Percentiles rank a stretch among this genome's conserved stretches.
Evolutionary conservation across 2,888 invertebrate species (phyloP).

Genomic region (Sturmia bella): DNA sequence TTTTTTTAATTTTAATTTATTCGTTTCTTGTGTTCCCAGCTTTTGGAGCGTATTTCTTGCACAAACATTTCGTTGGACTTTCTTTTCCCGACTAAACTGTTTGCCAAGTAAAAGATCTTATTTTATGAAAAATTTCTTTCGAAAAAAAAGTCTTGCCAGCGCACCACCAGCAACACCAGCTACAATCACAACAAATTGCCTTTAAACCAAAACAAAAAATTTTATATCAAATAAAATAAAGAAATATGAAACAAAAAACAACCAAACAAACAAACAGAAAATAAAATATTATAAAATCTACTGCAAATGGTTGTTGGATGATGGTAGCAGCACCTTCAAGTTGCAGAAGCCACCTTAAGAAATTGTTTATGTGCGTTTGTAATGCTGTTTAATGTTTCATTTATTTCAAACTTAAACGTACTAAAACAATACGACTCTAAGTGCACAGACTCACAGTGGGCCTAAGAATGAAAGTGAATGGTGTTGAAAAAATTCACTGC

Average conservation of each 20-base stretch:
- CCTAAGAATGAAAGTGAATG: background rate
- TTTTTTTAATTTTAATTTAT: conserved; percentile 28
- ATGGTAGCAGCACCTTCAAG: conserved; percentile 64
- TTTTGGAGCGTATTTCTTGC: conserved; percentile 67
- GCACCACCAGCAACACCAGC: conserved; percentile 13
- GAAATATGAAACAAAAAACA: no score
- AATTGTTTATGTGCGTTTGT: conserved; percentile 56
- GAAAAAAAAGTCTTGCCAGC: conserved; percentile 43
- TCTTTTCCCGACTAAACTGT: conserved; percentile 80
- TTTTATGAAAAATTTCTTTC: conserved; percentile 75
- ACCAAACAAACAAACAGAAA: conserved; percentile 15
- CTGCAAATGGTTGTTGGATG: conserved; percentile 60
- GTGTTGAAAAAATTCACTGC: no score
- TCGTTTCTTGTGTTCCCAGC: conserved; percentile 47
- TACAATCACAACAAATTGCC: conserved; percentile 48
- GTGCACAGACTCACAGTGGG: conserved; percentile 43
- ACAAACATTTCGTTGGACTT: conserved; percentile 77
- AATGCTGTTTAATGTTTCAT: background rate
- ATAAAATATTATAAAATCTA: conserved; percentile 31
- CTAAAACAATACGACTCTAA: conserved; percentile 37
- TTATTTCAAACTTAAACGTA: conserved; percentile 23
- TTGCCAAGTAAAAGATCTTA: conserved; percentile 80
- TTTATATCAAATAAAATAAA: conserved; percentile 42
- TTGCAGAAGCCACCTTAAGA: conserved; percentile 64
- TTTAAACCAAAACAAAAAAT: conserved; percentile 30